Percentiles rank a stretch among this genome's conserved stretches.
phyloP scores from a whole-genome alignment of 2,113 vertebrate species.

The Gallinago jamesoni region DNA sequence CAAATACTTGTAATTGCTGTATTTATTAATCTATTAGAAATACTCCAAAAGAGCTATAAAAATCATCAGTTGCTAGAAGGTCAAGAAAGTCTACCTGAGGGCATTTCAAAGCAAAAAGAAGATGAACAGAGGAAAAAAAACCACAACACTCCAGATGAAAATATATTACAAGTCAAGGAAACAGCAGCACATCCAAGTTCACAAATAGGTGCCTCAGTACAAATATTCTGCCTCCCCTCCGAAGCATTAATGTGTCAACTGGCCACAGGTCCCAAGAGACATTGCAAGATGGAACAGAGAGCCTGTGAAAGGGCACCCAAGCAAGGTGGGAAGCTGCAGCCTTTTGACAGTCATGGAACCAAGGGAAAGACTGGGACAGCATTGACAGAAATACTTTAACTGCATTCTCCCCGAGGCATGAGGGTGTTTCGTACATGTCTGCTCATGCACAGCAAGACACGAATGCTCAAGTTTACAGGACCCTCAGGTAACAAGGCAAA shows the following conservation, averaged over 20 bases:
- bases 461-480: background rate
- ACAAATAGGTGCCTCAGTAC: background rate
- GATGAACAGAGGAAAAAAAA: background rate
- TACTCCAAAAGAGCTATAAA: background rate
- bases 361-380: background rate
- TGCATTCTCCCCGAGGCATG: rapidly evolving
- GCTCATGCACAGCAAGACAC: background rate
- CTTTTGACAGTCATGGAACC: background rate
- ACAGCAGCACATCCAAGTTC: background rate
- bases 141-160: background rate
- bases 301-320: background rate
- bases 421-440: background rate
- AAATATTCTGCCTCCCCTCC: background rate
- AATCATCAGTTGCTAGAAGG: background rate
- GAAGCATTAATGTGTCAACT: rapidly evolving
- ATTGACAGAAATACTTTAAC: background rate
- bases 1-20: background rate
- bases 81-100: rapidly evolving
- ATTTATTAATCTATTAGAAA: background rate
- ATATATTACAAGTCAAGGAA: background rate
- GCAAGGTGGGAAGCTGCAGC: background rate
- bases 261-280: background rate
- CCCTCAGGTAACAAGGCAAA: background rate
- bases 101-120: background rate
- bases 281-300: background rate